Base-by-base conservation (phyloP, 2,113 vertebrate species). In the Neomonachus schauinslandi region DNA sequence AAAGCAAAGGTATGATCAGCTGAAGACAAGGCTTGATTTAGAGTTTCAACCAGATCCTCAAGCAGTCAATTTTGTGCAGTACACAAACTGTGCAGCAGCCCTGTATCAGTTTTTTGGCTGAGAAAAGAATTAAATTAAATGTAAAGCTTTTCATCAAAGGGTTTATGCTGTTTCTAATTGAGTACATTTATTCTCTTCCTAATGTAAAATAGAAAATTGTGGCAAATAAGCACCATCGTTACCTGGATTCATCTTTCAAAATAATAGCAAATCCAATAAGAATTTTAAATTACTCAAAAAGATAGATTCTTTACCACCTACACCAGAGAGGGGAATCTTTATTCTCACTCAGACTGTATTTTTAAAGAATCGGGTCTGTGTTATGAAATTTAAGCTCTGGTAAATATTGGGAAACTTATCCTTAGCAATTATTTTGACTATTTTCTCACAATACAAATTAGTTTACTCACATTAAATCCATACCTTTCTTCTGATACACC, bases 401-500 rank as follows among this genome's bases (percentile, higher is more conserved):
- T 67, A 94, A 84, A 92, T 71, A 69, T 14, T 61, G 5, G 12
- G 21, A 92, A 95, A 76, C 4, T 51, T 91, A 69, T 1, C 19
- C 26, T 53, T 91, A 94, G 53, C 31, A 65, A 93, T 88, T 28
- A 94, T 94, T 84, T 89, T 96, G 21, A 63, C 76, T 81, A 67
- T 85, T 87, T 95, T 80, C 8, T 93, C 51, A 82, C 2, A 33
- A 53, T 93, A 72, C 87, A 82, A 79, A 51, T 57, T 61, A 76
- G 93, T 89, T 72, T 82, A 63, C 2, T 94, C 15, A 89, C 9
- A 39, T 77, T 39, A 97, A 92, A 83, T 46, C 4, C 1, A 92
- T 61, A 46, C 5, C 5, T 97, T 79, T 77, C 22, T 86, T 76
- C 12, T 71, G 3, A 49, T 10, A 53, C 33, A 63, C 39, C 80